Conservation (phyloP, 2,113 vertebrate species). For the Misgurnus anguillicaudatus region DNA sequence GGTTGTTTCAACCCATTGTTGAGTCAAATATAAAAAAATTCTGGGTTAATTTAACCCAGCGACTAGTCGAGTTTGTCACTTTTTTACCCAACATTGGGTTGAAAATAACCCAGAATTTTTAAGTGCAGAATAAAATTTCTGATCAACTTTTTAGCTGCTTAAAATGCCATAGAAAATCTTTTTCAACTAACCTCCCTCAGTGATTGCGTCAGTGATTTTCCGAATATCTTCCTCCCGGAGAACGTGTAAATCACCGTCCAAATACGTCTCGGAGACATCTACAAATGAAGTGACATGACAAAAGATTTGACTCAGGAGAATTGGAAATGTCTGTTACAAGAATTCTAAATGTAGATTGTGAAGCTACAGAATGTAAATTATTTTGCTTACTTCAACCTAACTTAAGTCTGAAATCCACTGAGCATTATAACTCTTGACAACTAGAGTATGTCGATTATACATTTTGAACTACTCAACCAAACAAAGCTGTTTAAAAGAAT, state of each 20-base stretch:
- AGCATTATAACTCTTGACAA: no score
- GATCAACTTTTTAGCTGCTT: neutral
- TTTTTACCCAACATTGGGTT: no score
- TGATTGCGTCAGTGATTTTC: constrained; percentile 83
- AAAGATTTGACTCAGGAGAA: neutral
- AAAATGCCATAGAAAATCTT: neutral
- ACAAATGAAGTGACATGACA: constrained; percentile 52
- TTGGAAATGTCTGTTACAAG: neutral
- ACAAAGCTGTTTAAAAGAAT: constrained; percentile 47
- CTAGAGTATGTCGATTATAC: no score
- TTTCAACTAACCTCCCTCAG: constrained; percentile 83
- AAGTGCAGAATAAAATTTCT: no score
- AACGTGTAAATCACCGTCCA: constrained; percentile 82
- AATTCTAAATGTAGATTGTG: neutral
- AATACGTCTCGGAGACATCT: constrained; percentile 86
- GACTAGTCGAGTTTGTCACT: no score
- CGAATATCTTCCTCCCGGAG: constrained; percentile 85
- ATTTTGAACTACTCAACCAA: neutral
- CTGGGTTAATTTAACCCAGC: no score
- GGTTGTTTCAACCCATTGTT: no score
- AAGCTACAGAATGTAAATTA: no score
- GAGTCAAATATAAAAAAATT: no score
- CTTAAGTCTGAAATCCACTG: no score
- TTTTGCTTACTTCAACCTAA: no score
- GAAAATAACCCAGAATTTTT: no score